Evolutionary conservation across 1,140 invertebrate species (phyloP).

Genomic region (Rhynchophorus ferrugineus): DNA sequence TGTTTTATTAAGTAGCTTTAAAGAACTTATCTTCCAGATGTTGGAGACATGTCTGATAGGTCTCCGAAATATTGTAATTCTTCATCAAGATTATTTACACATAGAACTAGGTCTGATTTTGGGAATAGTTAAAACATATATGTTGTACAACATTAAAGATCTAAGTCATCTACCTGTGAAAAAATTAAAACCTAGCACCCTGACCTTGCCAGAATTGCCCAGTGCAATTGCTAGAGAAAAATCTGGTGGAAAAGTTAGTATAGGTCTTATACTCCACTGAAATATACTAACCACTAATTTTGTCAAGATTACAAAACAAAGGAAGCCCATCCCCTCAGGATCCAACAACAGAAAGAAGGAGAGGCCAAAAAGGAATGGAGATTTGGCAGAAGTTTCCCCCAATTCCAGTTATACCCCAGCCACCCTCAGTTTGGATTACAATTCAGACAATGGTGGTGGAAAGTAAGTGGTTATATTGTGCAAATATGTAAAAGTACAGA

Average conservation of each 20-base stretch:
- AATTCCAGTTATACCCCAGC: slow-evolving; percentile 11
- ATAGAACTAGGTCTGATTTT: slow-evolving; percentile 44
- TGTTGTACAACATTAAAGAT: slow-evolving; percentile 44
- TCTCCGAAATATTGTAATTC: slow-evolving; percentile 31
- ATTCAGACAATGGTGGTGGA: slow-evolving; percentile 12
- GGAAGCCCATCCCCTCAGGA: slow-evolving; percentile 30
- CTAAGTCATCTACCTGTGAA: slow-evolving; percentile 36
- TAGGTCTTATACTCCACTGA: not conserved
- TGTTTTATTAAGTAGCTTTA: not conserved
- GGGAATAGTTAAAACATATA: slow-evolving; percentile 46
- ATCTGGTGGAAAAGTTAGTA: slow-evolving; percentile 39
- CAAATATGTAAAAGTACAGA: too few relatives aligned
- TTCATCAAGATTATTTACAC: slow-evolving; percentile 23
- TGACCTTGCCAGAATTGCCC: slow-evolving; percentile 46
- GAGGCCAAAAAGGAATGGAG: slow-evolving; percentile 29
- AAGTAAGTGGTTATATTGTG: too few relatives aligned
- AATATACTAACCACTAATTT: not conserved
- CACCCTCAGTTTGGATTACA: slow-evolving; percentile 25
- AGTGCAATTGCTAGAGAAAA: slow-evolving; percentile 37
- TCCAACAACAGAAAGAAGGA: slow-evolving; percentile 26
- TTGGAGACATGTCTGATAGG: slow-evolving; percentile 29
- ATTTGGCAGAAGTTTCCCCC: slow-evolving; percentile 22
- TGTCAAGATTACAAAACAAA: slow-evolving; percentile 35
- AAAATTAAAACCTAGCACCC: slow-evolving; percentile 44
- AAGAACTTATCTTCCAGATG: slow-evolving; percentile 23